phyloP scores from a whole-genome alignment of 2,888 invertebrate species.

The Pachydiplax longipennis region DNA sequence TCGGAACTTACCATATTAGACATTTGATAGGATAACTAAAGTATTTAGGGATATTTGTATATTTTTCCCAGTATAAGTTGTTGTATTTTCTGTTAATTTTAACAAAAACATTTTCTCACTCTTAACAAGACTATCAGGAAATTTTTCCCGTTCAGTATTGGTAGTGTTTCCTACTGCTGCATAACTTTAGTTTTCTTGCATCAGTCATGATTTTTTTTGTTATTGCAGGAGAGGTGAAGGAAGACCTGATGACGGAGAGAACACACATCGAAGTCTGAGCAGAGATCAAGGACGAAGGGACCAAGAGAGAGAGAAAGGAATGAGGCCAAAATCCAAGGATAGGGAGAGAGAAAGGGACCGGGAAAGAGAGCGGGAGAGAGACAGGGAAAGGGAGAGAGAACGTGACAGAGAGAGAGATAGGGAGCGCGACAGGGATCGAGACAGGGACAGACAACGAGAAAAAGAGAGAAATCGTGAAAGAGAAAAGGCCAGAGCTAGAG shows the following conservation, averaged over 20 bases:
- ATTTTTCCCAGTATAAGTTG: no score
- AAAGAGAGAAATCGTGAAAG: conserved; percentile 19
- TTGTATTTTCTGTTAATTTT: no score
- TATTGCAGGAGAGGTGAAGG: conserved; percentile 41
- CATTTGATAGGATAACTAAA: no score
- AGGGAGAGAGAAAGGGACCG: conserved; percentile 14
- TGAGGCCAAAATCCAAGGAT: conserved; percentile 43
- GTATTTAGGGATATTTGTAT: no score
- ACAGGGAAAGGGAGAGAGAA: background rate
- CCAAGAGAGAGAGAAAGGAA: conserved; percentile 46
- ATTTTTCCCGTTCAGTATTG: no score
- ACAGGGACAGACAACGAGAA: conserved; percentile 18
- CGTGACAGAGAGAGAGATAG: conserved; percentile 20
- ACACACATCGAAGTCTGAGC: conserved; percentile 39
- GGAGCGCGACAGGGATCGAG: background rate
- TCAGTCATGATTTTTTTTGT: background rate
- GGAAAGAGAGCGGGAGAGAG: conserved; percentile 3
- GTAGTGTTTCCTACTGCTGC: no score
- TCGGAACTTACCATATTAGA: no score
- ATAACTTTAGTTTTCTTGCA: no score
- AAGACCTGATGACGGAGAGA: conserved; percentile 32
- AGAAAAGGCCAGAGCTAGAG: background rate
- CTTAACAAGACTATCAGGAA: no score
- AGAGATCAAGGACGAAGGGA: conserved; percentile 43
- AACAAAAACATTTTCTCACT: no score